Percentiles rank a stretch among this genome's conserved stretches.
phyloP scores from a whole-genome alignment of 2,888 invertebrate species.

The Eupithecia vulgata region DNA sequence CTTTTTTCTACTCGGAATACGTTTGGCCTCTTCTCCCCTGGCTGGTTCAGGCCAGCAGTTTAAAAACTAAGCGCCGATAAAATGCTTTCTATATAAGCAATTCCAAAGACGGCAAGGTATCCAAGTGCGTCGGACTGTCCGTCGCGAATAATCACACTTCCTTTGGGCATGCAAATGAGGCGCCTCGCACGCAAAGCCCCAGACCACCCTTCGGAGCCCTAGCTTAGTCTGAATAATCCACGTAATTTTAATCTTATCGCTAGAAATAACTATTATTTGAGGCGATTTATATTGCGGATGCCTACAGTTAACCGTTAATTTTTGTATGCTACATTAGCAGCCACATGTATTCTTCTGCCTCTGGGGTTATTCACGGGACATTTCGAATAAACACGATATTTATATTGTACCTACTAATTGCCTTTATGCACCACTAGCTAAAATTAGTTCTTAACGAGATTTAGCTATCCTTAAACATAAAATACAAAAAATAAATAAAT shows the following conservation, averaged over 20 bases:
- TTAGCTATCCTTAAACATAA: too few relatives aligned
- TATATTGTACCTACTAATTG: neutral
- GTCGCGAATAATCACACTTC: conserved; percentile 68
- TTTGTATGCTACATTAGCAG: neutral
- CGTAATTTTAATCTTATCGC: neutral
- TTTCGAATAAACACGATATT: neutral
- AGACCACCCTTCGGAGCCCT: conserved; percentile 50
- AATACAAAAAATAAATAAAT: too few relatives aligned
- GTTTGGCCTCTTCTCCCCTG: neutral
- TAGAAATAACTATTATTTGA: neutral
- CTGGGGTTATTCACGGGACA: neutral
- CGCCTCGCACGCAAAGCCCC: conserved; percentile 65
- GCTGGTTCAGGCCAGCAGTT: neutral
- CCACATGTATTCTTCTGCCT: neutral
- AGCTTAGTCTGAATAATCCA: conserved; percentile 21
- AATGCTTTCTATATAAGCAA: conserved; percentile 7
- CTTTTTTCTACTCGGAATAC: neutral
- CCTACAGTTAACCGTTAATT: neutral
- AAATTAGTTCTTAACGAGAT: neutral
- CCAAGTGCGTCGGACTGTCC: conserved; percentile 64
- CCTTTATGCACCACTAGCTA: neutral
- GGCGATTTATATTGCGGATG: neutral
- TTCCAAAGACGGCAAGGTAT: conserved; percentile 29
- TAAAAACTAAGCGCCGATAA: neutral
- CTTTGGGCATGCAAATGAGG: conserved; percentile 73